phyloP scores from a whole-genome alignment of 2,797 vertebrate species.

The Momotus momota region DNA sequence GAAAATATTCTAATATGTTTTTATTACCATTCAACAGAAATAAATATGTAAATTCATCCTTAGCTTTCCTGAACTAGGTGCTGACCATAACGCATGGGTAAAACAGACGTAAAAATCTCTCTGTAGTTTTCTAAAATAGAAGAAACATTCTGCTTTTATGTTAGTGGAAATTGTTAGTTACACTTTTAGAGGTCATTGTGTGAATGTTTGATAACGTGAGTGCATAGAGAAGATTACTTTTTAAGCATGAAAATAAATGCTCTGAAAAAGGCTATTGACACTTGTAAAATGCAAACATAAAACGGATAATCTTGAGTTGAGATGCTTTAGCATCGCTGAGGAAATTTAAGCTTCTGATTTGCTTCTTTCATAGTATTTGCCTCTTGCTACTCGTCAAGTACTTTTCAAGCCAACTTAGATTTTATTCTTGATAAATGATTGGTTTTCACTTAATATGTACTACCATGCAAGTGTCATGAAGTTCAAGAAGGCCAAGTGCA shows the following conservation, averaged over 20 bases:
- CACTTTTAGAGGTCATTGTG: neutral
- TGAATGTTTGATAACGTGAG: neutral
- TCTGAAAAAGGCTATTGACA: neutral
- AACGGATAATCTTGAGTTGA: constrained; percentile 19
- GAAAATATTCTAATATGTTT: neutral
- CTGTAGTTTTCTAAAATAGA: neutral
- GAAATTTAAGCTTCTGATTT: neutral
- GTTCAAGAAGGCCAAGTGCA: neutral
- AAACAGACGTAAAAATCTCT: neutral
- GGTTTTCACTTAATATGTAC: neutral
- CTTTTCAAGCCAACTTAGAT: neutral
- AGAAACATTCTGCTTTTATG: neutral
- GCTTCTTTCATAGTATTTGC: neutral
- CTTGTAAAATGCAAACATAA: constrained; percentile 18
- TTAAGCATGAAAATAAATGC: constrained; percentile 4
- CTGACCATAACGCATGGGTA: neutral
- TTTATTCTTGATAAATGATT: neutral
- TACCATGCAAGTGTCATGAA: neutral
- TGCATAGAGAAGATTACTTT: constrained; percentile 9
- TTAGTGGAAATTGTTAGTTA: neutral
- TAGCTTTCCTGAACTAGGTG: neutral
- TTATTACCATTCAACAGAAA: neutral
- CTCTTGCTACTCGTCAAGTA: neutral
- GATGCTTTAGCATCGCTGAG: neutral
- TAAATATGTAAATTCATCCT: neutral